Percentiles rank a stretch among this genome's conserved stretches.
These are phyloP conservation scores for Agelas oroides DNA, from an alignment of 37 sponge, comb jelly and placozoan species.

Conservation along the genomic window DNA sequence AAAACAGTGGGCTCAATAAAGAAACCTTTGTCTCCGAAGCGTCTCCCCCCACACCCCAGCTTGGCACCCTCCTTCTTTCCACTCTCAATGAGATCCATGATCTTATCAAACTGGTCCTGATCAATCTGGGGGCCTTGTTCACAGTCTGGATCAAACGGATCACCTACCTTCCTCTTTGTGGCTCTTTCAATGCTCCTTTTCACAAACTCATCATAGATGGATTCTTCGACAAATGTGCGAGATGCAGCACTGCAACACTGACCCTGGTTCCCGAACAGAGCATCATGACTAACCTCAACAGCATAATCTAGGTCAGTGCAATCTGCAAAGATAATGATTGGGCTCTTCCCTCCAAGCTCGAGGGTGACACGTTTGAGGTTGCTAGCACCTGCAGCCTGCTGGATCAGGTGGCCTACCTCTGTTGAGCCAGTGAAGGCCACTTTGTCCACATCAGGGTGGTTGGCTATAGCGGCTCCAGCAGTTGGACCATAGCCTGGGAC, in stretches of 20 bases:
- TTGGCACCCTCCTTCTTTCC: constrained; percentile 95
- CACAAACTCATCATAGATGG: constrained; percentile 97
- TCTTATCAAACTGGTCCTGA: constrained; percentile 92
- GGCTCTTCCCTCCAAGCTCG: constrained; percentile 98
- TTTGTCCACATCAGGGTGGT: constrained; percentile 92
- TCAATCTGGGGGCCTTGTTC: constrained; percentile 97
- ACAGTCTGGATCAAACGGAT: constrained; percentile 74
- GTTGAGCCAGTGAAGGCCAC: constrained; percentile 97
- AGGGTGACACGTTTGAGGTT: constrained; percentile 94
- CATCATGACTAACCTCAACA: constrained; percentile 84
- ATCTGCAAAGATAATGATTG: constrained; percentile 92
- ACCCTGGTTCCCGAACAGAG: constrained; percentile 95
- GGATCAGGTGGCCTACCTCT: constrained; percentile 92
- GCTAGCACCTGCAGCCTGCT: constrained; percentile 89
- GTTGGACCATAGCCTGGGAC: constrained; percentile 97
- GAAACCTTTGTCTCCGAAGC: constrained; percentile 91
- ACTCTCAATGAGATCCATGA: constrained; percentile 87
- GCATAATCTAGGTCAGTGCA: constrained; percentile 95
- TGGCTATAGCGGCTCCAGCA: constrained; percentile 93
- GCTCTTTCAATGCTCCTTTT: constrained; percentile 70
- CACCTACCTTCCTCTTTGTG: constrained; percentile 69
- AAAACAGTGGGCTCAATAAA: constrained; percentile 97
- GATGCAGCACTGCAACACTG: constrained; percentile 98
- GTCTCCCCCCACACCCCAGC: constrained; percentile 92
- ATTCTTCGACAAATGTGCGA: constrained; percentile 88